Base-by-base conservation (phyloP, 53 echinoderm and acorn worm species). In the Pentamera pediparva region DNA sequence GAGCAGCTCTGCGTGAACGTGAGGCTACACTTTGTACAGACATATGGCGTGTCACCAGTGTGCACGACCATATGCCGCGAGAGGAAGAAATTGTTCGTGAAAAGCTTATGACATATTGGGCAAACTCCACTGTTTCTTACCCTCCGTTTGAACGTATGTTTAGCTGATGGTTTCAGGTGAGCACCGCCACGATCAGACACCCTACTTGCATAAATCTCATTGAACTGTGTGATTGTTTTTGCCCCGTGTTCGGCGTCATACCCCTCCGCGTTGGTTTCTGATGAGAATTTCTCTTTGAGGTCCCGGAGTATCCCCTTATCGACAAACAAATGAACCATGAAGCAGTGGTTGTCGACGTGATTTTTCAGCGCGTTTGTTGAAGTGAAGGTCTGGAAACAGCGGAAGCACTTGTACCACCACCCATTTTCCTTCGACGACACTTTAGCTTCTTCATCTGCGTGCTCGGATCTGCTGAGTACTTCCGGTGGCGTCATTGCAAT, bases 11-110 rank as follows among this genome's bases (percentile, higher is more conserved):
- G 70, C 13, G 70, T 17, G 32, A 69, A 69, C 4, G 70, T 28
- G 17, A 69, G 70, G 31, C 70, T 69, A 28, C 70, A 69, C 47
- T 47, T 47, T 41, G 70, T 32, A 40, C 70, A 69, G 18, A 29
- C 50, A 34, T 69, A 49, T 20, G 70, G 70, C 29, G 48, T 15
- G 22, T 69, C 70, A 25, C 70, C 70, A 7, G 70, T 69, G 50
- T 69, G 70, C n/a, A 69, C 29, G 18, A 45, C 28, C 27, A 47
- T 69, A 6, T 69, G 70, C 11, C 63, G 33, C 2, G 63, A 19
- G 5, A 62, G 37, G 24, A 54, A 22, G 4, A 35, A 33, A 62
- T 34, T 35, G 38, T 62, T 3, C 25, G 36, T 11, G 12, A 62
- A 33, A 35, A 25, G 20, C 37, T 62, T 62, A 19, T 62, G n/a